Evolutionary conservation across 37 sponge, comb jelly and placozoan species (phyloP), one percentile per base, ranked within the genome.

Genomic region (Trichoplax adhaerens): DNA sequence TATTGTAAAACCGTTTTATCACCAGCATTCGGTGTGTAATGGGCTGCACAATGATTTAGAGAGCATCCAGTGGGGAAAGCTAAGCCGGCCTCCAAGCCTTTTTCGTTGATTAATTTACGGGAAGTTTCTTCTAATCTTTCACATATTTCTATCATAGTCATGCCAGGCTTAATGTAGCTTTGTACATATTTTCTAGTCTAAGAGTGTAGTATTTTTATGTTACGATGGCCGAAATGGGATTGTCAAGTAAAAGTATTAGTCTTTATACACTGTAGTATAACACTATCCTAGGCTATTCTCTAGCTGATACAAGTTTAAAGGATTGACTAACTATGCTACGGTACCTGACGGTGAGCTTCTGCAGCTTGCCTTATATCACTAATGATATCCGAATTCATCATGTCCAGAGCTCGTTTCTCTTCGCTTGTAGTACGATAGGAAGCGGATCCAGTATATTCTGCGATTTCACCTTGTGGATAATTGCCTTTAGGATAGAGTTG

Each of bases 1-100:
- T 91, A 91, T 56, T 81, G 71, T 2, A 96, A 87, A 3, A 96
- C 93, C 58, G 93, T 96, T 53, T 81, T 67, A 75, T 96, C 98
- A 0, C 98, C 98, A 66, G 77, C 84, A 77, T 96, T 96, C 58
- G 98, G 98, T 46, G 98, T 96, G 86, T 96, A 96, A 79, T 96
- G 98, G 2, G 98, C 98, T 4, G 98, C 98, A 82, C 98, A 96
- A 79, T 86, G 76, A 73, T 96, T 96, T 58, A 96, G 77, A 53
- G 93, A 91, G 74, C 93, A 91, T 0, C 75, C 75, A 58, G 98
- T 96, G 1, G 98, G 98, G 66, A 96, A 96, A 8, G 98, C 98
- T 8, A 88, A 81, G 3, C 98, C 98, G 50, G 68, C 84, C 55
- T 86, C 68, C 46, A 96, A 74, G 47, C 93, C 93, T 48, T 83